Base-by-base conservation (phyloP, 2,113 vertebrate genomes). In the Hyperopisus bebe region DNA sequence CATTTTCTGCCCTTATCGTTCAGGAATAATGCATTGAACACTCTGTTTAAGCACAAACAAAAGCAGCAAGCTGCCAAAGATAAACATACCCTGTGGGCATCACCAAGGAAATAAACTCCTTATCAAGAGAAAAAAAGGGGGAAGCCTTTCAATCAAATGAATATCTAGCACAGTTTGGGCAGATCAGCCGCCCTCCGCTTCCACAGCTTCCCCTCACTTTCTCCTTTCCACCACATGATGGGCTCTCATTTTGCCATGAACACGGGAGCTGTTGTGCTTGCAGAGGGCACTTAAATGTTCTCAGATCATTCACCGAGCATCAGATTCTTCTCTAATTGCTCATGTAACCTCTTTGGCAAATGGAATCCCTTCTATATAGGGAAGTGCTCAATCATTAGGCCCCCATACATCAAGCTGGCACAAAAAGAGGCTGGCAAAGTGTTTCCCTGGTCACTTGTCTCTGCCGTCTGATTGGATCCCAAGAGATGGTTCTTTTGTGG, bases 1-100 rank as follows among this genome's bases (percentile, higher is more conserved):
- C 7, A 88, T 48, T 84, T 89, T 62, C 80, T 24, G 48, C 90
- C 87, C 86, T 92, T 92, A 91, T 92, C 91, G 17, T 86, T 88
- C 51, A 74, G 58, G 74, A 88, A 83, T 77, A 83, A 88, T 74
- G 87, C 86, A 88, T 88, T 13, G 58, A 47, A 62, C 58, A 80
- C 44, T 82, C 70, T 88, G 53, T 91, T 91, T 89, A 91, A 93
- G 91, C 91, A 88, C 66, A 89, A 89, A 86, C 88, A 89, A 62
- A 91, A 88, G 88, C 42, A 92, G 90, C 90, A 85, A 88, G n/a
- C 87, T 39, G 48, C 46, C 5, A 82, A 53, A 91, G 91, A 92
- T 89, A 91, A 88, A 91, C 86, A 62, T 39, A 88, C 90, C 66
- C 62, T 90, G 89, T 46, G 50, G 89, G 74, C 62, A 70, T 70